Base-by-base conservation (phyloP, 1,140 invertebrate species). In the Zaprionus lachaisei region DNA sequence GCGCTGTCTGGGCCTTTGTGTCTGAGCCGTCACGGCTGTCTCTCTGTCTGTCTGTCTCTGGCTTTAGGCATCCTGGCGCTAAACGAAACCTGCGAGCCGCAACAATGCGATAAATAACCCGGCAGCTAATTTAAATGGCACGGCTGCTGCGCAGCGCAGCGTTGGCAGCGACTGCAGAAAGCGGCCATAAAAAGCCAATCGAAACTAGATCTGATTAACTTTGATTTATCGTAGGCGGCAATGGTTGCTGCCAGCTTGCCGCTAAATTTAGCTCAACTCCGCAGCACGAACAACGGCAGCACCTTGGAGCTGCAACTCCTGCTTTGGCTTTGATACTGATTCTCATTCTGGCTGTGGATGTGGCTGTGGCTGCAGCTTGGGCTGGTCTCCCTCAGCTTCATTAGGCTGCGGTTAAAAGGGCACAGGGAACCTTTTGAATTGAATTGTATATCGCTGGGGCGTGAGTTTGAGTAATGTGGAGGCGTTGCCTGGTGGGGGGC, bases 191-290 rank as follows among this genome's bases (percentile, higher is more conserved):
- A 81, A 87, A 84, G 74, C 84, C 84, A 87, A 87, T 87, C 84
- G 84, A 87, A 87, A 87, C 84, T 87, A 87, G 84, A 87, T 87
- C 84, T 87, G 84, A 87, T 87, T 87, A 87, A 89, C 84, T 87
- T 87, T 87, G 84, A 87, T 87, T 87, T 87, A 87, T 87, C 84
- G 84, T 87, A 87, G 84, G 84, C 87, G 84, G 78, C 72, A 22
- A 41, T 65, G 34, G 54, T 54, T 47, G 63, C 51, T 51, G 47
- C 72, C 72, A 51, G n/a, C 69, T 56, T 34, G 37, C 54, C 26
- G 51, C 83, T 87, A 87, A 87, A 87, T 87, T 87, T 87, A 87
- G 84, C 67, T 64, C 62, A 57, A 34, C 31, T 64, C n/a, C 37
- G 63, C 3, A 34, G 31, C 31, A 34, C 31, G 31, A 34, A 34